Conservation (phyloP, 2,797 vertebrate species). For the Enteromius mattozi region DNA sequence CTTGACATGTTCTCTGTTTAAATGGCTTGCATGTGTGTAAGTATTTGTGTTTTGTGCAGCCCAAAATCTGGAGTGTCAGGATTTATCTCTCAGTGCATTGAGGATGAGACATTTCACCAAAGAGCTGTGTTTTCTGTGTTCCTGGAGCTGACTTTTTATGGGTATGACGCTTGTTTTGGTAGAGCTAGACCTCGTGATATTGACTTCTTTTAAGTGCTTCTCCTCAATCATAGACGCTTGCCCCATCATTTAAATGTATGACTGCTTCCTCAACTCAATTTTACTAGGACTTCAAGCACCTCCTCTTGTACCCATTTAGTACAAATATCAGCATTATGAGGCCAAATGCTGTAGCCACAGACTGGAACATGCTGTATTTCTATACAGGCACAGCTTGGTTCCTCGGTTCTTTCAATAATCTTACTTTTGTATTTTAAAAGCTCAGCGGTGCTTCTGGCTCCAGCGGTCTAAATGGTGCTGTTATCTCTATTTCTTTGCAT, state of each 20-base stretch:
- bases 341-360: constrained; percentile 1
- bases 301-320: constrained; percentile 24
- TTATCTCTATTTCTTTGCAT: constrained; percentile 38
- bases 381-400: constrained; percentile 8
- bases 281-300: background rate
- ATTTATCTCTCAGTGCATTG: constrained; percentile 22
- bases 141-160: constrained; percentile 16
- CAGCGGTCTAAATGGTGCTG: constrained; percentile 55
- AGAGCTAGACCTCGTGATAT: background rate
- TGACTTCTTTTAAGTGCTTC: background rate
- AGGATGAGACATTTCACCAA: constrained; percentile 8
- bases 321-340: constrained; percentile 22
- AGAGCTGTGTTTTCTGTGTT: constrained; percentile 27
- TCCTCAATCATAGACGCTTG: background rate
- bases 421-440: constrained; percentile 10
- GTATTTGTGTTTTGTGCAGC: constrained; percentile 28
- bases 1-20: constrained; percentile 56
- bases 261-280: background rate
- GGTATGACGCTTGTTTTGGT: constrained; percentile 10
- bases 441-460: constrained; percentile 53
- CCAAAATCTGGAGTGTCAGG: constrained; percentile 28
- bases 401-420: constrained; percentile 1
- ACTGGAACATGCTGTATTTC: background rate
- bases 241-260: constrained; percentile 3
- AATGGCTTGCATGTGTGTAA: constrained; percentile 71